Evolutionary conservation across 1,140 invertebrate genomes (phyloP), one percentile per base, ranked within the genome.

Genomic region (Drosophila oshimai): DNA sequence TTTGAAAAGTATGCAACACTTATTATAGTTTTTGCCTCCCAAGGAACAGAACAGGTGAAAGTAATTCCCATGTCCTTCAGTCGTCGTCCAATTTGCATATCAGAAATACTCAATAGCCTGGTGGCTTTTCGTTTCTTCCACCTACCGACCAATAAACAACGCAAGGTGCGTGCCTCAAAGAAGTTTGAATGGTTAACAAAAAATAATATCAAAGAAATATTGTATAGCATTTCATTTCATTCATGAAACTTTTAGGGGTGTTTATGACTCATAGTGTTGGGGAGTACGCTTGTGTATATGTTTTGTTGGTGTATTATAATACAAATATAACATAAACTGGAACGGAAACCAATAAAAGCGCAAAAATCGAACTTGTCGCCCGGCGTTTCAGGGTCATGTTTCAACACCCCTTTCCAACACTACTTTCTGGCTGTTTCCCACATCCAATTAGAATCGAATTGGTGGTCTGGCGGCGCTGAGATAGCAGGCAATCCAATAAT

Each of bases 251-350:
- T 37, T 37, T 57, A 20, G 26, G 26, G 58, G 36, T 61, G 51
- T 15, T 41, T 39, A 33, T 65, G 61, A 65, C 7, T 65, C 58
- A 65, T 50, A 50, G 65, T 65, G 65, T 65, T 39, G 41, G n/a
- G n/a, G 9, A 28, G 20, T 15, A n/a, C n/a, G n/a, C n/a, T n/a
- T 36, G 34, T 29, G 17, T 33, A 33, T 18, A 42, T 17, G 9
- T 13, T 28, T 28, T 6, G 5, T 18, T 28, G 5, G 13, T 18
- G 12, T 4, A 31, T 18, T 28, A 2, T n/a, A 10, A 13, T 31
- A 12, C 28, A 2, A 22, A 24, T n/a, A 7, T 12, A 15, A 6
- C 15, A 26, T 39, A 4, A 7, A 24, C 7, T 7, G 13, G 15
- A 60, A 53, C 15, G 1, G 17, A 36, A 45, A 64, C 13, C 5